A percentile compares a stretch with the other conserved stretches of the same genome.
These are phyloP conservation scores for Euthynnus affinis DNA, from an alignment of 2,797 vertebrate genomes.

Conservation along the genomic window DNA sequence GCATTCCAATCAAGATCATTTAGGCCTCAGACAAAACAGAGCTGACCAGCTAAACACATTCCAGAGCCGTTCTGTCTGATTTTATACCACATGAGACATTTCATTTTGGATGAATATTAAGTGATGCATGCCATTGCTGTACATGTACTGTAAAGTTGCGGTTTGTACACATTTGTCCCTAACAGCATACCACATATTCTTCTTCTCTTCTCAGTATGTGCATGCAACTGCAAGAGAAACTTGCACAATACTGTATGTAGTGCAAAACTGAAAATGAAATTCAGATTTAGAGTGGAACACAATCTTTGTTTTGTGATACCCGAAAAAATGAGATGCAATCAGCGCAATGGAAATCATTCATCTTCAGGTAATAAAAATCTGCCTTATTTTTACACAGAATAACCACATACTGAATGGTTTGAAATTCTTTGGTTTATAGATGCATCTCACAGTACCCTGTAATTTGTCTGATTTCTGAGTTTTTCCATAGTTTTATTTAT, in stretches of 20 bases:
- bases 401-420: constrained; percentile 39
- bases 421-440: constrained; percentile 40
- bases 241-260: neutral
- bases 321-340: constrained; percentile 16
- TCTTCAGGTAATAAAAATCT: constrained; percentile 58
- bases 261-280: constrained; percentile 7
- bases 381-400: constrained; percentile 35
- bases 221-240: constrained; percentile 8
- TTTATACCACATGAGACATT: constrained; percentile 35
- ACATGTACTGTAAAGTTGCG: neutral
- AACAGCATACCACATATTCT: neutral
- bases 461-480: constrained; percentile 70
- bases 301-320: constrained; percentile 19
- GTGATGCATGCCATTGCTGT: constrained; percentile 5
- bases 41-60: constrained; percentile 36
- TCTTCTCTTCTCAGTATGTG: neutral
- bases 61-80: constrained; percentile 36
- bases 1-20: constrained; percentile 60
- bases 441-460: constrained; percentile 52
- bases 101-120: constrained; percentile 43
- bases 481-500: constrained; percentile 57
- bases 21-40: constrained; percentile 56
- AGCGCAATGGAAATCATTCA: constrained; percentile 30
- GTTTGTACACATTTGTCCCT: constrained; percentile 1
- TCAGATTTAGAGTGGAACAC: neutral